These are phyloP conservation scores for Gallinago paraguaiae DNA, from an alignment of 2,113 vertebrate species.

Conservation along the genomic window DNA sequence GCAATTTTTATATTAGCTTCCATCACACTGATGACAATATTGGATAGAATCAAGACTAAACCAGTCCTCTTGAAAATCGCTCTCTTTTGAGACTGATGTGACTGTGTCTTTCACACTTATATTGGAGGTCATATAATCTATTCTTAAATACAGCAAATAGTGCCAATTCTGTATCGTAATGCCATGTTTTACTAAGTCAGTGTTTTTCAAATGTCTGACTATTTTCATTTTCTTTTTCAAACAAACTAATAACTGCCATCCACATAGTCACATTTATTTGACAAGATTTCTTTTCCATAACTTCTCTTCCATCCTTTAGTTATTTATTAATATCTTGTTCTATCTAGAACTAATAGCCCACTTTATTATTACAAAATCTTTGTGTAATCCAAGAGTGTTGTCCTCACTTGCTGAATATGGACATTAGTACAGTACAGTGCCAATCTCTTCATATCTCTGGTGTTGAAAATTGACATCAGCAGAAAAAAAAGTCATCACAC, in stretches of 20 bases:
- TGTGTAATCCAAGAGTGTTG: neutral
- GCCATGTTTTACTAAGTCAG: neutral
- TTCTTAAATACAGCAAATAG: neutral
- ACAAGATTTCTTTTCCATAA: neutral
- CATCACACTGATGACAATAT: neutral
- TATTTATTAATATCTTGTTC: neutral
- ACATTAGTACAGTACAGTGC: neutral
- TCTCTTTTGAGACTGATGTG: neutral
- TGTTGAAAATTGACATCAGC: neutral
- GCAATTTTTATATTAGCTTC: neutral
- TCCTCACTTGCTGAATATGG: neutral
- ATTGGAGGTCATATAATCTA: neutral
- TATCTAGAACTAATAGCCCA: neutral
- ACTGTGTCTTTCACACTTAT: neutral
- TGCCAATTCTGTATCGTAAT: neutral
- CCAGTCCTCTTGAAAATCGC: neutral
- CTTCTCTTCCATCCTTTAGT: neutral
- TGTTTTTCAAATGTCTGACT: neutral
- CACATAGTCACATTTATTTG: neutral
- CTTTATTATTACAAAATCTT: neutral
- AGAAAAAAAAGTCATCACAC: neutral
- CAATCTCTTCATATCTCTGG: neutral
- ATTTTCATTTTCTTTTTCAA: neutral
- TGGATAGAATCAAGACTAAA: neutral
- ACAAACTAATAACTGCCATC: neutral